Percentiles rank a stretch among this genome's conserved stretches.
Conservation (phyloP, 2,113 vertebrate species). For the Scytalopus superciliaris region DNA sequence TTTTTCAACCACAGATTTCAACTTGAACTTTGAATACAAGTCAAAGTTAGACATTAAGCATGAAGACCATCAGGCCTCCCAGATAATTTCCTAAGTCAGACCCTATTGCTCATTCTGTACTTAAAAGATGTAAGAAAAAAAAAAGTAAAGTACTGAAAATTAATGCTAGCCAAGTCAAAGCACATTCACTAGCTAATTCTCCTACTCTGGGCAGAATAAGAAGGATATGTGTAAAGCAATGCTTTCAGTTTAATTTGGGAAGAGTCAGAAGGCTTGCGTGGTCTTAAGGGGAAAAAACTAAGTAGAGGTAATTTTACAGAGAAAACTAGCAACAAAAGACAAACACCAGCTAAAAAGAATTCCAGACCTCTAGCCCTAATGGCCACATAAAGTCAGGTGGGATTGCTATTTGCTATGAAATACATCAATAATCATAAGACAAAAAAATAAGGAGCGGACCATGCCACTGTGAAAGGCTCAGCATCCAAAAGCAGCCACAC, state of each 20-base stretch:
- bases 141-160: background rate
- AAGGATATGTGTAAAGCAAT: background rate
- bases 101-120: background rate
- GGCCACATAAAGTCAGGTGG: background rate
- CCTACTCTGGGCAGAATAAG: background rate
- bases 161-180: background rate
- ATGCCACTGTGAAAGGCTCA: background rate
- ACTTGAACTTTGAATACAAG: background rate
- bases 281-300: background rate
- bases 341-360: background rate
- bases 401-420: background rate
- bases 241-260: background rate
- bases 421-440: background rate
- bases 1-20: conserved; percentile 11
- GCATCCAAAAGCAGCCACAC: conserved; percentile 9
- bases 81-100: background rate
- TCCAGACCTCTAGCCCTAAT: background rate
- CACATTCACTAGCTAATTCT: background rate
- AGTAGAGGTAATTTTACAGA: background rate
- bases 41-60: background rate
- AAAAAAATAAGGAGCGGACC: background rate
- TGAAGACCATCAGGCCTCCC: background rate
- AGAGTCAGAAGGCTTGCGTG: background rate
- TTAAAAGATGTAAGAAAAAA: background rate
- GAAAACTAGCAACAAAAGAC: background rate